Evolutionary conservation across 2,113 vertebrate species (phyloP), one percentile per base, ranked within the genome.

Genomic region (Notothenia rossii): DNA sequence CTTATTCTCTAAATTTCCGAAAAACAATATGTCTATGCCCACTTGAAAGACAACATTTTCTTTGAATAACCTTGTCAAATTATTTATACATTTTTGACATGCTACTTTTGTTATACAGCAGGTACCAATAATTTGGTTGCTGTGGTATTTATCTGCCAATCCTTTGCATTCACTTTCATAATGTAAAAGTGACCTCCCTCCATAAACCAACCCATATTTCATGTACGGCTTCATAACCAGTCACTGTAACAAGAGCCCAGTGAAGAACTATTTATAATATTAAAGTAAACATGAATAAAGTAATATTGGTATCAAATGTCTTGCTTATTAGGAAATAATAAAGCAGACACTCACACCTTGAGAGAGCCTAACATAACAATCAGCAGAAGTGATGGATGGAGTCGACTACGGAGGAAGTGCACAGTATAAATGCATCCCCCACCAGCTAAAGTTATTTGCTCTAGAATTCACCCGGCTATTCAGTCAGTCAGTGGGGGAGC

Each of bases 381-480:
- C 76, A 75, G 79, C 67, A 14, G 9, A 15, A 54, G 73, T 93
- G 92, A 94, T 92, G 90, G 91, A 93, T 92, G 92, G 84, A 87
- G 54, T 89, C 59, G 59, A 80, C 81, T 75, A 82, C n/a, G 40
- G 66, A 81, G 81, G 69, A 90, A 85, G 85, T 68, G 76, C 75
- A 36, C 55, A 2, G 51, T 67, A 71, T 75, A 77, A 77, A 82
- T 78, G 65, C 81, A 70, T 76, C 64, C 74, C 65, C 72, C 74
- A 60, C 68, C 69, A 70, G 75, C 72, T 69, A n/a, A 75, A 78
- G 82, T 79, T 89, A 88, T 89, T 91, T 87, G 78, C 86, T 70
- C 54, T 20, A 49, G 49, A 73, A 45, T 83, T 88, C 76, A 76
- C 84, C 88, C 79, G 43, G 83, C 81, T 87, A 91, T 76, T 86